Evolutionary conservation across 2,113 vertebrate genomes (phyloP), one percentile per base, ranked within the genome.

Genomic region (Lamprotornis superbus): DNA sequence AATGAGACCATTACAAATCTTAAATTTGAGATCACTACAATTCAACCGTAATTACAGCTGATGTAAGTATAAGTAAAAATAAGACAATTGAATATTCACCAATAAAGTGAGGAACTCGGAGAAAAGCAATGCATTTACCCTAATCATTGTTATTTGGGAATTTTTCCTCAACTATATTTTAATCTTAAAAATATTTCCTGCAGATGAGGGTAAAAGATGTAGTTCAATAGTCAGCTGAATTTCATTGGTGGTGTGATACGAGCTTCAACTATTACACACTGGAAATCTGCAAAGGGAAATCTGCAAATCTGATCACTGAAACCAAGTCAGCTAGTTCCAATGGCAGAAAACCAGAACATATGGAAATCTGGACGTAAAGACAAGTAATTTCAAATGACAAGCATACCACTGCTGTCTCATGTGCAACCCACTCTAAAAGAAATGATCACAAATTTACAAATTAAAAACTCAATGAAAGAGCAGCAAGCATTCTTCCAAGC

Each of bases 381-480:
- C 28, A 76, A 95, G 5, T 37, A 37, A 56, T 31, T 85, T 50
- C 31, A 21, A 56, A 8, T 0, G 1, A 55, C 4, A 2, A 60
- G 21, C 37, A 64, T 25, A 23, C 10, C 37, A 49, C 70, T n/a
- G 22, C 61, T 31, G 24, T 8, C 52, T 31, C 17, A 22, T 15
- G 1, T 5, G 22, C 24, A 23, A 55, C 37, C 18, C 35, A 5
- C 49, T 40, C 67, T 17, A 5, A 16, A 37, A 47, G 21, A 60
- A 70, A 71, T 0, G 0, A 68, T 7, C 10, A 3, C 44, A 55
- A 74, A 56, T 52, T 60, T 68, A 15, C 13, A 16, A 28, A 23
- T 24, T 7, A 19, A n/a, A n/a, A 55, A 16, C 22, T 7, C 6
- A 3, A 83, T 35, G 71, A 18, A n/a, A 40, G 55, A 64, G 49